Conservation (phyloP, 1,140 invertebrate genomes). For the Idris sp. region DNA sequence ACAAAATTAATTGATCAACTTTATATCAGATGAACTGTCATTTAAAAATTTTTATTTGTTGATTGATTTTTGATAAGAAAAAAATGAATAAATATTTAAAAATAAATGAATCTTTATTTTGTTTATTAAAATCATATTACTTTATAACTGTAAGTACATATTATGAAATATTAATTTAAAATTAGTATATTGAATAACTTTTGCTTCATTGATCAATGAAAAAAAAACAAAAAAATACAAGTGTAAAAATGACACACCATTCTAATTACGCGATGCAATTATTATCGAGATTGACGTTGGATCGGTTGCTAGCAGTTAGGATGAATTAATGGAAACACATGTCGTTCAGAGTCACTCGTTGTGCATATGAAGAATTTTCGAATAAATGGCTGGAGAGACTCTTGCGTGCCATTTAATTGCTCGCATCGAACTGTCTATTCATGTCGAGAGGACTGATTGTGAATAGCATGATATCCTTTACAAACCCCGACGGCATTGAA, state of each 20-base stretch:
- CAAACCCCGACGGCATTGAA: slow-evolving; percentile 38
- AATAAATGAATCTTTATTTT: too few relatives aligned
- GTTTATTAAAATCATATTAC: too few relatives aligned
- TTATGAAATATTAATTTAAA: too few relatives aligned
- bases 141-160: too few relatives aligned
- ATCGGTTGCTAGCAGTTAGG: slow-evolving; percentile 37
- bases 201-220: too few relatives aligned
- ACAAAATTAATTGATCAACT: too few relatives aligned
- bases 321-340: slow-evolving; percentile 47
- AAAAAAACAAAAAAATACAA: slow-evolving; percentile 1
- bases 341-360: slow-evolving; percentile 44
- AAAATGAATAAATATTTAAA: too few relatives aligned
- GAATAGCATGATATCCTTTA: slow-evolving; percentile 48
- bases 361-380: slow-evolving; percentile 48
- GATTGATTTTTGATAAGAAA: too few relatives aligned
- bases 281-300: slow-evolving; percentile 37
- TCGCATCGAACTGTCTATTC: slow-evolving; percentile 57
- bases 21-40: too few relatives aligned
- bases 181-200: too few relatives aligned
- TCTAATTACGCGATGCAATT: slow-evolving; percentile 18
- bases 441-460: slow-evolving; percentile 55
- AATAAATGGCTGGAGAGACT: slow-evolving; percentile 46
- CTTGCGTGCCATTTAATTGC: slow-evolving; percentile 60
- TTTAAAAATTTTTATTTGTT: too few relatives aligned
- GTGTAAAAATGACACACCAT: slow-evolving; percentile 23